Evolutionary conservation across 2,888 invertebrate genomes (phyloP).

Genomic region (Eupithecia abbreviata): DNA sequence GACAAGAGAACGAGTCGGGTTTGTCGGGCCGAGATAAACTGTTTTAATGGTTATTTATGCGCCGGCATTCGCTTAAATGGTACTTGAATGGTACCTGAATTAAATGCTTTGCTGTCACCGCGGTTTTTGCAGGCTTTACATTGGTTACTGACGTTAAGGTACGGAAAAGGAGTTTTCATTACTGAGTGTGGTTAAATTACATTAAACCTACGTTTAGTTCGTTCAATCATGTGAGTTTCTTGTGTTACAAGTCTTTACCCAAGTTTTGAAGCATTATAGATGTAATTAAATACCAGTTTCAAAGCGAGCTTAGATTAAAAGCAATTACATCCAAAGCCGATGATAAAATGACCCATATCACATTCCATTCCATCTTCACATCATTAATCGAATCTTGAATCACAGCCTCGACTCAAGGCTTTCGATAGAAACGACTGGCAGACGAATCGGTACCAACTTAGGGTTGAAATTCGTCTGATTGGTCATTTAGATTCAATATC

Average conservation of each 20-base stretch:
- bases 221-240: neutral
- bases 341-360: conserved; percentile 33
- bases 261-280: neutral
- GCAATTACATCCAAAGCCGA: conserved; percentile 17
- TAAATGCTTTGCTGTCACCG: conserved; percentile 35
- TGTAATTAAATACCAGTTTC: conserved; percentile 4
- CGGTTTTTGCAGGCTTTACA: conserved; percentile 26
- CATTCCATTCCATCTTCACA: conserved; percentile 40
- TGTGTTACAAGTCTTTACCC: neutral
- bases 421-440: neutral
- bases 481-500: neutral
- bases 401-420: neutral
- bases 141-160: neutral
- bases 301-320: conserved; percentile 6
- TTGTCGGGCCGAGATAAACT: conserved; percentile 70
- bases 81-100: conserved; percentile 25
- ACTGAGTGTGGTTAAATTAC: neutral
- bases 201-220: neutral
- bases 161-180: conserved; percentile 1
- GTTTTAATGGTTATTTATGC: conserved; percentile 75
- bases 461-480: conserved; percentile 5
- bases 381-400: conserved; percentile 38
- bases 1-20: conserved; percentile 71
- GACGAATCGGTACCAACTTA: neutral
- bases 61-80: conserved; percentile 38